phyloP scores from a whole-genome alignment of 2,113 vertebrate genomes.

The Ailuropoda melanoleuca region DNA sequence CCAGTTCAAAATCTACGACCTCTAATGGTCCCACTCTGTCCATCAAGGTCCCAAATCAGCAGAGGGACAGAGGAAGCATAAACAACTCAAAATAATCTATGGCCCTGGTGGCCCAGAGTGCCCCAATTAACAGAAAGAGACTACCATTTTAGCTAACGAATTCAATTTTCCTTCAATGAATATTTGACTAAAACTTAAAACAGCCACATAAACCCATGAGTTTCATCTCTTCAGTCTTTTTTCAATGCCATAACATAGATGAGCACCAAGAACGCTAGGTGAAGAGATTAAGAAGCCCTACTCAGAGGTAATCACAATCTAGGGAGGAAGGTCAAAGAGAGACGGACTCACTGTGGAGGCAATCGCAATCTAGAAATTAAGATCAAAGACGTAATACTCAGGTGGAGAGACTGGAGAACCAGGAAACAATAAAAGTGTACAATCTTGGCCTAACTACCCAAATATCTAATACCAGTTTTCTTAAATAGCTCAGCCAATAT shows the following conservation, averaged over 20 bases:
- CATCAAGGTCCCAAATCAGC: not conserved
- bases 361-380: not conserved
- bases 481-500: not conserved
- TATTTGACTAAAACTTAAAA: constrained; percentile 21
- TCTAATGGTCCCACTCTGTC: not conserved
- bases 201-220: not conserved
- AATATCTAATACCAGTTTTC: constrained; percentile 15
- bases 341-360: not conserved
- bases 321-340: not conserved
- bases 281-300: not conserved
- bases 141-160: not conserved
- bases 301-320: not conserved
- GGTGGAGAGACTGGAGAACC: not conserved
- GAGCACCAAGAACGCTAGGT: not conserved
- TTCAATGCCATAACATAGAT: not conserved
- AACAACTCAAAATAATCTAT: not conserved
- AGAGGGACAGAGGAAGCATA: not conserved
- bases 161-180: not conserved
- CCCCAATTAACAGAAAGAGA: not conserved
- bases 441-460: not conserved
- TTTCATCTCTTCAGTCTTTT: not conserved
- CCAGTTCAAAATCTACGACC: not conserved
- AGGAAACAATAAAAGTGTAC: not conserved
- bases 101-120: not conserved
- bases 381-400: not conserved